Base-by-base conservation (phyloP, 2,797 vertebrate species). In the Galagoides demidoff region DNA sequence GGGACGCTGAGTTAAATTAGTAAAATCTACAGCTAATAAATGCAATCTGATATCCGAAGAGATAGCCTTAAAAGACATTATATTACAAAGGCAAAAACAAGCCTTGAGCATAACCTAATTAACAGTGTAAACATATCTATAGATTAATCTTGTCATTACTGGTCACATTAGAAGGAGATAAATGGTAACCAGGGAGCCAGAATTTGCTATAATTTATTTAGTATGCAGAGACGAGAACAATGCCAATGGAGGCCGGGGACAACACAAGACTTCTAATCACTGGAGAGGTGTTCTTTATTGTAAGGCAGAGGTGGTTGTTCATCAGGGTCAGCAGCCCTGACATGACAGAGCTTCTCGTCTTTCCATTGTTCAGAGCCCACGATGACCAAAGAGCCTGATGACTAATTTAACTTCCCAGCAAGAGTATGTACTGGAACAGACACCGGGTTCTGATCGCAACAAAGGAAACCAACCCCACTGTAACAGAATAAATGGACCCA, bases 11-110 rank as follows among this genome's bases (percentile, higher is more conserved):
- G 55, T 52, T 85, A 89, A 93, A 39, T 78, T 93, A 81, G 4
- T 57, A 96, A 87, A 91, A 82, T 85, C 57, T 79, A 85, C 39
- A 79, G n/a, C 61, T 39, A 63, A 70, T 45, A 76, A 79, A 84
- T 73, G 73, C 95, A 78, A 74, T 76, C 23, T 77, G 61, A 59
- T 90, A 83, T 68, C 43, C 39, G 27, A 83, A 11, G 13, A 89
- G 31, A 77, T 1, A 49, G 9, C 49, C 39, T 86, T 86, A 79
- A 52, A 91, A 37, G 68, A 77, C 5, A 22, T 55, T 22, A 61
- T 25, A 13, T 88, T 85, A 79, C 37, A 78, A 96, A 86, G 43
- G 10, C 49, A 63, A 57, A 89, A 77, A 59, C 10, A 81, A 27
- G 11, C 29, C 76, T 82, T 89, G 27, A 49, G 3, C 85, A n/a